These are phyloP conservation scores for Orthosia cruda DNA, from an alignment of 2,888 invertebrate species.

Conservation along the genomic window DNA sequence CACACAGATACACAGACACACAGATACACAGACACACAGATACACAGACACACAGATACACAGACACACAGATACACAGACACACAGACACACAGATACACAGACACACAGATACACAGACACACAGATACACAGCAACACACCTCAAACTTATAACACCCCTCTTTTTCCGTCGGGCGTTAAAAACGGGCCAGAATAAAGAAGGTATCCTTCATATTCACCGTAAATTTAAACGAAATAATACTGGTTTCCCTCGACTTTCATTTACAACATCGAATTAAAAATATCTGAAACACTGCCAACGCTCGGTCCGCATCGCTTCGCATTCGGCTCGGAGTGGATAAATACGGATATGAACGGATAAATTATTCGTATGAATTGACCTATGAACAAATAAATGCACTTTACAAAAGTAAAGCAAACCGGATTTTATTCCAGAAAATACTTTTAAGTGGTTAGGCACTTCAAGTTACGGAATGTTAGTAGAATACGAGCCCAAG, in stretches of 20 bases:
- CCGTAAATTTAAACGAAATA: not conserved
- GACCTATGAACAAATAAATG: conserved; percentile 39
- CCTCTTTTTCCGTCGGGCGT: too few species aligned
- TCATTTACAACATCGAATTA: conserved; percentile 16
- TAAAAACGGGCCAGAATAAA: not conserved
- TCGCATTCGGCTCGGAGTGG: conserved; percentile 11
- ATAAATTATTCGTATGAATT: conserved; percentile 23
- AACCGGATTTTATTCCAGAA: not conserved
- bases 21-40: too few species aligned
- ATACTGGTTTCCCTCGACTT: not conserved
- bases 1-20: too few species aligned
- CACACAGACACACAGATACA: too few species aligned
- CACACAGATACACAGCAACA: too few species aligned
- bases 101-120: too few species aligned
- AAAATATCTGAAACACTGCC: conserved; percentile 33
- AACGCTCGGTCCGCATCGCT: conserved; percentile 8
- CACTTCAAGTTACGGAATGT: not conserved
- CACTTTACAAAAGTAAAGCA: conserved; percentile 14
- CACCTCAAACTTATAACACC: too few species aligned
- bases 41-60: too few species aligned
- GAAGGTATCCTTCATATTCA: not conserved
- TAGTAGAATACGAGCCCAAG: not conserved
- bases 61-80: too few species aligned
- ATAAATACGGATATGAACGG: conserved; percentile 32
- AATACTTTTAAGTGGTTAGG: not conserved